phyloP scores from a whole-genome alignment of 2,113 vertebrate genomes.

The Castor canadensis region DNA sequence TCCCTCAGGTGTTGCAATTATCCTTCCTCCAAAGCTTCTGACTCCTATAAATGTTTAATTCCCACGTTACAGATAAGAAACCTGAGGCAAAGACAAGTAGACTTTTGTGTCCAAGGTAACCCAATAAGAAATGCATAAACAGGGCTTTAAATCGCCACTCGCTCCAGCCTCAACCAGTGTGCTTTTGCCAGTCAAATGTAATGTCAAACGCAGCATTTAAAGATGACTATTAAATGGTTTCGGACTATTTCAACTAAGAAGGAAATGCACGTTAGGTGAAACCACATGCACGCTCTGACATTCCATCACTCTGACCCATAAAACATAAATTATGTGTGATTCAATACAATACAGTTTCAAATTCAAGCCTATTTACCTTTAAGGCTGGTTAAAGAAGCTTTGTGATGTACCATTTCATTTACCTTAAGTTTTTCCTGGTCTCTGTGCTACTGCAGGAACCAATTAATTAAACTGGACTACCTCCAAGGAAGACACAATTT shows the following conservation, averaged over 20 bases:
- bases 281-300: background rate
- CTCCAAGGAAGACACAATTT: constrained; percentile 19
- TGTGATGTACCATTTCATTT: background rate
- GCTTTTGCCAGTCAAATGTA: background rate
- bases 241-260: background rate
- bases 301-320: background rate
- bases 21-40: background rate
- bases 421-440: background rate
- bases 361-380: background rate
- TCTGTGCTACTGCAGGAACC: background rate
- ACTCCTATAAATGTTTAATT: background rate
- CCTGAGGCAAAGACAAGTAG: background rate
- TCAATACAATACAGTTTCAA: background rate
- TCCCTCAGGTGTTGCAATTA: background rate
- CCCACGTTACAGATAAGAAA: background rate
- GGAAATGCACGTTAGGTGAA: background rate
- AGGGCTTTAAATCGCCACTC: background rate
- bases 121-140: background rate
- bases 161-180: background rate
- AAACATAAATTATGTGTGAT: background rate
- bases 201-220: background rate
- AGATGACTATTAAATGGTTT: background rate
- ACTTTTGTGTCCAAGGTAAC: background rate
- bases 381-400: constrained; percentile 18
- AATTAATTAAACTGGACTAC: constrained; percentile 47